Base-by-base conservation (phyloP, 2,888 invertebrate species). In the Epistrophe grossulariae region DNA sequence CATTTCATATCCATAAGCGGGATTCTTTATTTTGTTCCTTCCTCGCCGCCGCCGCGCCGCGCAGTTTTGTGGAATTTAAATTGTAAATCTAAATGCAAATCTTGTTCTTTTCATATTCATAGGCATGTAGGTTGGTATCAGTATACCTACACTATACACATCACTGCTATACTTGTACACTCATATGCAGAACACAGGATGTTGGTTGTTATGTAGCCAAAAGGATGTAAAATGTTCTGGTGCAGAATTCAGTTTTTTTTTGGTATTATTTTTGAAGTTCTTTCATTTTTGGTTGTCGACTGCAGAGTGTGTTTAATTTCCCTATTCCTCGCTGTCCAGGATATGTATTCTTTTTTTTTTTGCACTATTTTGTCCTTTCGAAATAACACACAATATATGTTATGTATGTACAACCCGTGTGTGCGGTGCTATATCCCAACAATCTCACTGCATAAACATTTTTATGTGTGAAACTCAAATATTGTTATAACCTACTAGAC, bases 11-110 rank as follows among this genome's bases (percentile, higher is more conserved):
- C 84, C 45, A 79, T 78, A 64, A 73, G 62, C 73, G 60, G 11
- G 43, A 38, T 57, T 78, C 24, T 55, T 68, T n/a, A 38, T 38
- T 85, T n/a, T 31, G 45, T 57, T 70, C 50, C 52, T 66, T 68
- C 57, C 76, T 72, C 43, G 28, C 24, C 24, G 24, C 24, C 24
- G 24, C 24, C 24, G 24, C 24, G 24, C 24, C 24, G 24, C 24
- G 24, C 24, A 1, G 3, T 70, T 74, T 60, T 71, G 66, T 64
- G 60, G 79, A 77, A 88, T 84, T 84, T 80, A 88, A 88, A 88
- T 79, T 88, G 83, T 84, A 84, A 88, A 88, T 84, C 87, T 87
- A 87, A 87, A 87, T 83, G 87, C 87, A 83, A 88, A 88, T 79
- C 66, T 73, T 78, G 77, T 78, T 88, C 62, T 77, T 84, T 79